Conservation (phyloP, 2,113 vertebrate genomes). For the Rhinolophus sinicus region DNA sequence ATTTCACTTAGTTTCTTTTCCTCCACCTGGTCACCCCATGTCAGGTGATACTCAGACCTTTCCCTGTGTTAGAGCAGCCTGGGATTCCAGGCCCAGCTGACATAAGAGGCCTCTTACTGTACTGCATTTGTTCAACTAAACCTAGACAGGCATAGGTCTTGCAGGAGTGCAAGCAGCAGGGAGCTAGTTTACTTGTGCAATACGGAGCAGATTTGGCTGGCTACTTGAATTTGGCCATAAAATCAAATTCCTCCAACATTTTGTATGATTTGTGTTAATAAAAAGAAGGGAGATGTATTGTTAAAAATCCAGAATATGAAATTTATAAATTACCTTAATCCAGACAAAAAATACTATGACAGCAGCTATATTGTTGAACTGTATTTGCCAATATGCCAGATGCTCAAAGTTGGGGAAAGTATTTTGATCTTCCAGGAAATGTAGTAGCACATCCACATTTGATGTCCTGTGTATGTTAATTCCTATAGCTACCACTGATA, state of each 20-base stretch:
- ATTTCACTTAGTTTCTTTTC: not conserved
- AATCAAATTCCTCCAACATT: not conserved
- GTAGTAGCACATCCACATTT: slow-evolving; percentile 88
- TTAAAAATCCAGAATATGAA: not conserved
- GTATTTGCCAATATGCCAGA: slow-evolving; percentile 93
- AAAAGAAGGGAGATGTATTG: not conserved
- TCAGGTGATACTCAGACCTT: not conserved
- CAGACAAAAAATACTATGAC: slow-evolving; percentile 96
- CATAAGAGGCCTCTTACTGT: not conserved
- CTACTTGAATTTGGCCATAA: not conserved
- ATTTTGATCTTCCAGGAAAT: slow-evolving; percentile 91
- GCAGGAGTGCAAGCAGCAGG: not conserved
- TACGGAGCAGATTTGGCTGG: not conserved
- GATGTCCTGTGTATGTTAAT: slow-evolving; percentile 93
- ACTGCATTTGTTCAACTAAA: not conserved
- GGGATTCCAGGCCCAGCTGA: not conserved
- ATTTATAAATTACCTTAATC: slow-evolving; percentile 93
- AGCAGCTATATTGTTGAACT: slow-evolving; percentile 95
- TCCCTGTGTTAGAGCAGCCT: not conserved
- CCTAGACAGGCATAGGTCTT: not conserved
- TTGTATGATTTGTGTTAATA: not conserved
- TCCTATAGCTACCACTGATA: slow-evolving; percentile 92
- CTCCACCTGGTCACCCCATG: not conserved
- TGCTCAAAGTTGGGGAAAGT: slow-evolving; percentile 92
- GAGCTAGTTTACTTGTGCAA: not conserved